These are phyloP conservation scores for Acronicta psi DNA, from an alignment of 2,888 invertebrate genomes.

Conservation along the genomic window DNA sequence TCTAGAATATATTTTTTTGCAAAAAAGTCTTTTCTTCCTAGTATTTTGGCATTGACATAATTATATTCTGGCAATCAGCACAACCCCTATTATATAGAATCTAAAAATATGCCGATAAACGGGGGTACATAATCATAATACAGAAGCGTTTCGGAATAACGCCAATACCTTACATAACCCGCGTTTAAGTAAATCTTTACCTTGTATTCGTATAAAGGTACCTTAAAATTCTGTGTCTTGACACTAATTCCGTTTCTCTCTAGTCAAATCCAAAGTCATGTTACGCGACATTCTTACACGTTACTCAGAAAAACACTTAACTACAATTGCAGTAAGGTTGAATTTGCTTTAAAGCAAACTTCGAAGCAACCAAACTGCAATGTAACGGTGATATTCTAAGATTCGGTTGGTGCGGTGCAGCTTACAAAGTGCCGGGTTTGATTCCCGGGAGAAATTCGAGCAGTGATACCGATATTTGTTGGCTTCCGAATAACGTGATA, in stretches of 20 bases:
- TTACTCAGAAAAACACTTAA: conserved; percentile 1
- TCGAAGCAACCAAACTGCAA: conserved; percentile 24
- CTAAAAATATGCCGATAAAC: no score
- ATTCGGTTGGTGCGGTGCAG: conserved; percentile 39
- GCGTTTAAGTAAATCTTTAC: no score
- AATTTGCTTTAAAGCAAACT: neutral
- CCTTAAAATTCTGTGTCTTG: neutral
- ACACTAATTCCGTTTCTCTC: conserved; percentile 40
- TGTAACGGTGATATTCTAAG: conserved; percentile 40
- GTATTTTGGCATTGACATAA: no score
- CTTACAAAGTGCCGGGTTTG: conserved; percentile 54
- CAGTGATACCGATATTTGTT: conserved; percentile 44
- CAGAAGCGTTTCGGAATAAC: no score
- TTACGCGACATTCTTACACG: neutral
- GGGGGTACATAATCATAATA: no score
- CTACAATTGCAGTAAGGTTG: rapidly evolving
- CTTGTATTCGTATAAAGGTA: no score
- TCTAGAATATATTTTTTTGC: no score
- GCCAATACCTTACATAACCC: no score
- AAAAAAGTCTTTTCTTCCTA: no score
- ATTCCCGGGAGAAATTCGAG: conserved; percentile 51
- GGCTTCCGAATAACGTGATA: conserved; percentile 46
- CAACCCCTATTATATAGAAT: no score
- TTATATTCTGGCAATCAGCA: no score
- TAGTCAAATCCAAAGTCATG: conserved; percentile 13